These are phyloP conservation scores for Parus major DNA, from an alignment of 2,113 vertebrate genomes.

Conservation along the genomic window DNA sequence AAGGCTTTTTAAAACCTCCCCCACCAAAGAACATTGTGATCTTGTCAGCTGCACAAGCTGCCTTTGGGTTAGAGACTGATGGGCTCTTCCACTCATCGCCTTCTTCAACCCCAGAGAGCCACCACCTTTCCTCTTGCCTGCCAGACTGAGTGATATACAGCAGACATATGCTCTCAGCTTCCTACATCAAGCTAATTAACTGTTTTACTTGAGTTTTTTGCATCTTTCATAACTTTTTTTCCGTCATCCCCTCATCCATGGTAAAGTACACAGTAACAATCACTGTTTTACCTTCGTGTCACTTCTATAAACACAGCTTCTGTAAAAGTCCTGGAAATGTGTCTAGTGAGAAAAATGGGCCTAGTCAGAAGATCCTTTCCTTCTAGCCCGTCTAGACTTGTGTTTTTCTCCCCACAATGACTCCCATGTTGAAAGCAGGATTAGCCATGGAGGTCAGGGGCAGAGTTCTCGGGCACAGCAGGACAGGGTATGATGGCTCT, in stretches of 20 bases:
- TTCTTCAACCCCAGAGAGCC: not conserved
- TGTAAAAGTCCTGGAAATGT: not conserved
- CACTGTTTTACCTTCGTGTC: not conserved
- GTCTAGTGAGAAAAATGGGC: not conserved
- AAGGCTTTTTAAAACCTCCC: not conserved
- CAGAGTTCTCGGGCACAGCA: not conserved
- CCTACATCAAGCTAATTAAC: not conserved
- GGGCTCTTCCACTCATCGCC: not conserved
- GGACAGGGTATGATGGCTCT: not conserved
- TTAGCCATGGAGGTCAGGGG: not conserved
- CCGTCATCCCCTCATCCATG: not conserved
- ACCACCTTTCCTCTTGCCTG: not conserved
- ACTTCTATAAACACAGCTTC: not conserved
- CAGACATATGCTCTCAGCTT: not conserved
- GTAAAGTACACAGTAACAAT: not conserved
- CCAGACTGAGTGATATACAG: not conserved
- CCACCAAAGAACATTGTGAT: not conserved
- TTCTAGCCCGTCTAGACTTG: not conserved
- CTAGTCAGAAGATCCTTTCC: not conserved
- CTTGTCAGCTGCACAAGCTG: not conserved
- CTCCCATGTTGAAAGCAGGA: not conserved
- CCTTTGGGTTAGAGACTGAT: not conserved
- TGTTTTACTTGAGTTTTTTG: not conserved
- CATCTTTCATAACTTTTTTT: not conserved
- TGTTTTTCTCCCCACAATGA: not conserved